These are phyloP conservation scores for Polypedilum pembai DNA, from an alignment of 1,140 invertebrate genomes.

Conservation along the genomic window DNA sequence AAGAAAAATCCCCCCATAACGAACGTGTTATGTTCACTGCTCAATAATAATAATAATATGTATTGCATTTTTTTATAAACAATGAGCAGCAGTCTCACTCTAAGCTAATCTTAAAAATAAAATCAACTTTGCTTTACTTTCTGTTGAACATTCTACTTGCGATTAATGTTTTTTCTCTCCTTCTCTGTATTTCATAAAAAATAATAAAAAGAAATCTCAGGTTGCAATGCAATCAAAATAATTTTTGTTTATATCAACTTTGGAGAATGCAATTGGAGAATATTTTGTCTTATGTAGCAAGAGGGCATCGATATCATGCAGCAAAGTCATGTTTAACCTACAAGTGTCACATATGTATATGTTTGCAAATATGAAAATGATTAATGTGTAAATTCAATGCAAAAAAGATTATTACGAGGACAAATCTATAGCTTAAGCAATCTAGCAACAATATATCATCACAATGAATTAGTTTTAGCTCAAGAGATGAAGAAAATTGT, in stretches of 20 bases:
- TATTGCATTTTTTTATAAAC: constrained; percentile 11
- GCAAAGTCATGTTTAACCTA: no score
- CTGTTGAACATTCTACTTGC: not conserved
- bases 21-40: not conserved
- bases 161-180: not conserved
- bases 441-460: not conserved
- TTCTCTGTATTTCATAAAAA: not conserved
- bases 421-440: not conserved
- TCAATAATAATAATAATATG: constrained; percentile 8
- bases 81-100: not conserved
- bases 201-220: not conserved
- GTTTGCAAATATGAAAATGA: not conserved
- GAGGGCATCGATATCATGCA: no score
- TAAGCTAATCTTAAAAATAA: no score
- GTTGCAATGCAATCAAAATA: not conserved
- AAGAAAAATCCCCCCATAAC: not conserved
- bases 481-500: constrained; percentile 12
- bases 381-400: constrained; percentile 5
- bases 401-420: not conserved
- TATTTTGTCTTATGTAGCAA: no score
- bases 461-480: not conserved
- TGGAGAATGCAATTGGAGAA: no score
- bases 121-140: no score
- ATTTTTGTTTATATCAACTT: not conserved
- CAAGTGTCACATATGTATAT: no score